Base-by-base conservation (phyloP, 1,140 invertebrate genomes). In the Aphaenogaster floridana region DNA sequence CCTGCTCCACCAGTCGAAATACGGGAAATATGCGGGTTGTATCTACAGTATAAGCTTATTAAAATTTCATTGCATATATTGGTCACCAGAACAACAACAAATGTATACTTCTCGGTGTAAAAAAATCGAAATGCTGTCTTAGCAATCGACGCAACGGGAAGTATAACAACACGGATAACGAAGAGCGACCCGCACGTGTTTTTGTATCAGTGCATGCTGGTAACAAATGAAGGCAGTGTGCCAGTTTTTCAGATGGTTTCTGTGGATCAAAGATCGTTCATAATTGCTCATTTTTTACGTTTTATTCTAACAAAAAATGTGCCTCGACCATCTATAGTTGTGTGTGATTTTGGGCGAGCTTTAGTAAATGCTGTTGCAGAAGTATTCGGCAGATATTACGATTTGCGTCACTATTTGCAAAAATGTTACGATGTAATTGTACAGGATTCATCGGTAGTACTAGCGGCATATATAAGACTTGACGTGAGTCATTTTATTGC, bases 241-340 rank as follows among this genome's bases (percentile, higher is more conserved):
- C 89, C 89, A 13, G 69, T 78, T 6, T 90, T 90, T 50, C 89
- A 90, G 15, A 88, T 88, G 83, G 28, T 90, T 0, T 79, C 89
- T 5, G 84, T 63, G 0, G 78, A 90, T 63, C 89, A 90, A 54
- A 59, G 77, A 17, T 77, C 83, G 0, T 64, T 90, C 4, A 13
- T 21, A 21, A 59, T 90, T 28, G 87, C 59, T 0, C 15, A 78
- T 72, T 90, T 90, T 77, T 61, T 86, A 42, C 61, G 71, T 0
- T 52, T 63, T 5, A 90, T 90, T 79, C 13, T 90, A 5, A 39
- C 50, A n/a, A 85, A 76, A 77, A 36, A 11, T 39, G 76, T 48
- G 13, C 89, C 77, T 0, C 69, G 69, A 21, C 77, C 87, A 1
- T n/a, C 81, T n/a, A 88, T 72, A 7, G 87, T 90, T 13, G 74